Evolutionary conservation across 2,113 vertebrate genomes (phyloP).

Genomic region (Trichomycterus rosablanca): DNA sequence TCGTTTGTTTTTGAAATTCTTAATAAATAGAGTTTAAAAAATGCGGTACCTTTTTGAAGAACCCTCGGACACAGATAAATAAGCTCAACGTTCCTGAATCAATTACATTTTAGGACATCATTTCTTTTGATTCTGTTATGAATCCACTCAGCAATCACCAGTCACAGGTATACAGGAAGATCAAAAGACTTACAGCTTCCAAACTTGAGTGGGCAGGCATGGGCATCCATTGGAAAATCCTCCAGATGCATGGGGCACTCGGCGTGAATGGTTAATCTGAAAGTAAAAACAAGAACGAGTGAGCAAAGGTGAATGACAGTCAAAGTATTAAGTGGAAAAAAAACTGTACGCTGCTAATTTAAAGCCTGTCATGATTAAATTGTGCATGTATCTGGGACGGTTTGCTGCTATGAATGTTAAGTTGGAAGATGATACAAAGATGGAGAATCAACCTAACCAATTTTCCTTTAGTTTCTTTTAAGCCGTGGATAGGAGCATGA

Average conservation of each 20-base stretch:
- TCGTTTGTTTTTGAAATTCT: no score
- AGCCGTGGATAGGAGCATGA: neutral
- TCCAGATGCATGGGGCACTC: constrained; percentile 98
- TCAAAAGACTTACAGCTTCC: constrained; percentile 87
- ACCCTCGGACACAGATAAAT: no score
- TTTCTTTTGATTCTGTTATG: no score
- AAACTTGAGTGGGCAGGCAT: constrained; percentile 97
- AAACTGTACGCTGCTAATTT: no score
- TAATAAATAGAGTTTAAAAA: no score
- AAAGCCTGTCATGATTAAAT: constrained; percentile 15
- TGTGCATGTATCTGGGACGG: constrained; percentile 7
- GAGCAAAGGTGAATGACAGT: neutral
- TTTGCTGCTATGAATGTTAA: neutral
- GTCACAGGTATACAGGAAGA: neutral
- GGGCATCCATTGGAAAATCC: constrained; percentile 97
- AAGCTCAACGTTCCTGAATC: constrained; percentile 6
- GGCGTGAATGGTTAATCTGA: constrained; percentile 74
- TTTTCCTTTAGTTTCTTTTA: neutral
- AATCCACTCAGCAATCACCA: neutral
- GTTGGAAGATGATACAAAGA: no score
- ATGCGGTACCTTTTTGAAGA: no score
- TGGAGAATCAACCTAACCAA: no score
- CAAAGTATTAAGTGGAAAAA: neutral
- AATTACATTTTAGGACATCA: no score
- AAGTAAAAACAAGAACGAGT: neutral